Base-by-base conservation (phyloP, 2,888 invertebrate species). In the Eupsilia transversa region DNA sequence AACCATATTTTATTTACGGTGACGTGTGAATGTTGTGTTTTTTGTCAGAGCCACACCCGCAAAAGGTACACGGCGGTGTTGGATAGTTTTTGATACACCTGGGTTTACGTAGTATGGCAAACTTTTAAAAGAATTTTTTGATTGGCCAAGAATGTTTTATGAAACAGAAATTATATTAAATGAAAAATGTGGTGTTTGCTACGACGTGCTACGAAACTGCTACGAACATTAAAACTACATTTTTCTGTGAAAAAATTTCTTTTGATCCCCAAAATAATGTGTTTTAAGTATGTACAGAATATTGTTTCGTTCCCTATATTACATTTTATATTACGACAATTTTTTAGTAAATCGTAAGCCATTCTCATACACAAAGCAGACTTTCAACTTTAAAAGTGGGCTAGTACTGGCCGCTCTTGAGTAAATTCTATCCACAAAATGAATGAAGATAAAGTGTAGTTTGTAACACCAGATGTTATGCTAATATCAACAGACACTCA, bases 1-100 rank as follows among this genome's bases (percentile, higher is more conserved):
- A 84, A 78, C 80, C 85, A 92, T 93, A 93, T 91, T 92, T 94
- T 92, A 93, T 93, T 91, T 91, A 86, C 82, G 46, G 85, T 91
- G 93, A 94, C 93, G 91, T 90, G 88, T 92, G 92, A 93, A 92
- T 92, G 85, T 82, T 83, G 69, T 80, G 76, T 85, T 88, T 88
- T 88, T 89, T 84, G 78, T 54, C 63, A 54, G 49, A 76, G 64
- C 49, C 64, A 67, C 67, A 63, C 68, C 57, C 66, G 77, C 77
- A 35, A 68, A 73, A 84, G 70, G 73, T 71, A 69, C 49, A 56
- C 63, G 46, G 61, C 63, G 49, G 57, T 66, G 72, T 84, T 74
- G 59, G 57, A 41, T 68, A 65, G 27, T 64, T 64, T 43, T 76
- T 69, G 59, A 75, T 80, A 80, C 72, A 80, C 72, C 81, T 65